Base-by-base conservation (phyloP, 2,113 vertebrate species). In the Camelus dromedarius region DNA sequence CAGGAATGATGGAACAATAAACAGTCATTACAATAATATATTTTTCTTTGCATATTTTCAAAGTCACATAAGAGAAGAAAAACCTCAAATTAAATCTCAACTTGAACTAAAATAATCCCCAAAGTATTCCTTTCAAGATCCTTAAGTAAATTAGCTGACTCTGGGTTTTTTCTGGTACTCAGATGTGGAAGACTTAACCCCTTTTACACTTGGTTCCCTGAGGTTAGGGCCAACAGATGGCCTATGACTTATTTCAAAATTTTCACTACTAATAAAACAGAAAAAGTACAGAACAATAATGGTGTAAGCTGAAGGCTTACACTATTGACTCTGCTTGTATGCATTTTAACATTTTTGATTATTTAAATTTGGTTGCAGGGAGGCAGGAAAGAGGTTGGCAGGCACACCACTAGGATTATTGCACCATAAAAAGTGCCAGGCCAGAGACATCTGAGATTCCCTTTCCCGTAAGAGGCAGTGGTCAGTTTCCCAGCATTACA, bases 11-110 rank as follows among this genome's bases (percentile, higher is more conserved):
- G 56, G 50, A 18, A 93, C 3, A 82, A 72, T 46, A 77, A 67
- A 85, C 73, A 19, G 24, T 82, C 9, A 58, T 85, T 88, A 50
- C 22, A 69, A 52, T 75, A 84, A 72, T 42, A 46, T 54, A 56
- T 66, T 84, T 95, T 60, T 92, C 32, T 95, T 96, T 48, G 84
- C 6, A 28, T 66, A 75, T 89, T 95, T 97, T 70, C 28, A 69
- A 87, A 96, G 11, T 86, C 46, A 70, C 89, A 35, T 73, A 87
- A 70, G 26, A 91, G 52, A 92, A 70, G 52, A 72, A 95, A 87
- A 95, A 70, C 20, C 73, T 87, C n/a, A 87, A 90, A 76, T 90
- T 87, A 52, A 92, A 76, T 64, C 52, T 96, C 66, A 87, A 76
- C 14, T 70, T 72, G 24, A 84, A 8, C 42, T 90, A 92, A 80